A percentile compares a stretch with the other conserved stretches of the same genome.
phyloP scores from a whole-genome alignment of 2,888 invertebrate species.

The Lasioglossum morio region DNA sequence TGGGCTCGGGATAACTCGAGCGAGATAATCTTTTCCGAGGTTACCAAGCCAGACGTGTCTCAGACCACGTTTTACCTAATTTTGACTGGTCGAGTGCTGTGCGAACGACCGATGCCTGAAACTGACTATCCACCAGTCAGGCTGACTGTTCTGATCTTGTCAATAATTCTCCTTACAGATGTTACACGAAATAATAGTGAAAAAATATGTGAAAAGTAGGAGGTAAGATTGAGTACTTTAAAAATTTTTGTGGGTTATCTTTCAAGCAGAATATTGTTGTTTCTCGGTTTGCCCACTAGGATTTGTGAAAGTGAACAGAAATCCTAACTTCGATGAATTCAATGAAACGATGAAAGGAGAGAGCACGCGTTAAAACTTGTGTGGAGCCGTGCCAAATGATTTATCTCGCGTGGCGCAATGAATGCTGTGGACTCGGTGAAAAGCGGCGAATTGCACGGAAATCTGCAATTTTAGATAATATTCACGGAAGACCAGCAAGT shows the following conservation, averaged over 20 bases:
- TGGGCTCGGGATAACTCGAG: background rate
- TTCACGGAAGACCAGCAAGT: constrained; percentile 28
- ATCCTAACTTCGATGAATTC: background rate
- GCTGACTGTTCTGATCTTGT: too few species aligned
- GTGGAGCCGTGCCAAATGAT: background rate
- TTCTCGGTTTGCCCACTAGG: background rate
- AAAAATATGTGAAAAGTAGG: too few species aligned
- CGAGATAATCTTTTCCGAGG: background rate
- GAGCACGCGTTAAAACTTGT: background rate
- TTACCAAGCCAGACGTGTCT: background rate
- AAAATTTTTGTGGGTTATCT: too few species aligned
- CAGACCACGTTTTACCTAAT: background rate
- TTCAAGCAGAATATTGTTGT: too few species aligned
- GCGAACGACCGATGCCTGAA: background rate
- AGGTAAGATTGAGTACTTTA: too few species aligned
- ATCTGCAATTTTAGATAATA: constrained; percentile 33
- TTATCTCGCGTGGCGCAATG: background rate
- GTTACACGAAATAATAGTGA: too few species aligned
- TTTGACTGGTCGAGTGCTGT: background rate
- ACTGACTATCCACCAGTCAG: background rate
- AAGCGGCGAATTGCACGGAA: background rate
- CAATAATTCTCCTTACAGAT: too few species aligned
- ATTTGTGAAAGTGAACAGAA: background rate
- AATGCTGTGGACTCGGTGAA: background rate
- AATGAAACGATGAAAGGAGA: background rate